phyloP scores from a whole-genome alignment of 1,140 invertebrate genomes.

The Caligus rogercresseyi region DNA sequence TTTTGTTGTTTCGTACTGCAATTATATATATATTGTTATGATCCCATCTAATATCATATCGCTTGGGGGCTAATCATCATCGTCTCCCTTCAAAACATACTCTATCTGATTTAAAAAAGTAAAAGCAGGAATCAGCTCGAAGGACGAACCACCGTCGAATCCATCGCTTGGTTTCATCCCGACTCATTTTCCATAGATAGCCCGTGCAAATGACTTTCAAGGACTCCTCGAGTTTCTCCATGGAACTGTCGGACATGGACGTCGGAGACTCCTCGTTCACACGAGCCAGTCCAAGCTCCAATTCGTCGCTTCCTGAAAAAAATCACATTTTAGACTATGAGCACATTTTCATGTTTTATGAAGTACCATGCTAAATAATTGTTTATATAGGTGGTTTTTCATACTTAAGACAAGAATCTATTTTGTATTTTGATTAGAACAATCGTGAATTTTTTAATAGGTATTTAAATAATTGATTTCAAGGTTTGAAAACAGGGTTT shows the following conservation, averaged over 20 bases:
- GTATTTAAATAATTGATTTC: no score
- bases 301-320: conserved; percentile 41
- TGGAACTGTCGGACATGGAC: conserved; percentile 23
- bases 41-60: no score
- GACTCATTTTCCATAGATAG: conserved; percentile 53
- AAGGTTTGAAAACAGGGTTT: no score
- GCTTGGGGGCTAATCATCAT: no score
- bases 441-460: no score
- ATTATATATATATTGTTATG: no score
- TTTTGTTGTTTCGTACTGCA: no score
- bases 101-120: conserved; percentile 75
- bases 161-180: conserved; percentile 42
- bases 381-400: no score
- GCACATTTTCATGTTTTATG: not conserved
- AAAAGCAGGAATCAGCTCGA: conserved; percentile 75
- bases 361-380: no score
- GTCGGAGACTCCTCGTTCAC: conserved; percentile 49
- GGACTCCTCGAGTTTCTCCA: conserved; percentile 32
- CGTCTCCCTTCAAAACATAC: no score
- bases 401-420: no score
- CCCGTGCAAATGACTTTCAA: conserved; percentile 44
- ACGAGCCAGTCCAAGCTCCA: conserved; percentile 68
- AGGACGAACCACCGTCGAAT: conserved; percentile 74
- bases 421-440: no score
- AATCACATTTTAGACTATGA: not conserved